These are phyloP conservation scores for Dicyrtomina minuta DNA, from an alignment of 2,888 invertebrate species.

Conservation along the genomic window DNA sequence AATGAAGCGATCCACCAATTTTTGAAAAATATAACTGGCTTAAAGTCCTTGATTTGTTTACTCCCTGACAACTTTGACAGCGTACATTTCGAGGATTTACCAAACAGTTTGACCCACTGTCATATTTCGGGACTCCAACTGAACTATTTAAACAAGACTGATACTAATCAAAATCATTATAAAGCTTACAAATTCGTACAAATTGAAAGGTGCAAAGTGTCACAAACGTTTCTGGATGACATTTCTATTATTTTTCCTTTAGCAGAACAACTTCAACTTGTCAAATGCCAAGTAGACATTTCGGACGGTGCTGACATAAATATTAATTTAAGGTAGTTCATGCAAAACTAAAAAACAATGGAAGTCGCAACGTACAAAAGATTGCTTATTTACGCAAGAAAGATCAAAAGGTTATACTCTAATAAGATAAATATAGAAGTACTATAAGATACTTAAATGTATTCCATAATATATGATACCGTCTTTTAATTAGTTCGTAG, in stretches of 20 bases:
- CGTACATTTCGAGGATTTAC: not conserved
- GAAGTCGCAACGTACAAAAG: too few species aligned
- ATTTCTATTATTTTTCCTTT: not conserved
- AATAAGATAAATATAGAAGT: too few species aligned
- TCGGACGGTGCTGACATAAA: conserved; percentile 4
- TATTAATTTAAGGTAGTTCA: not conserved
- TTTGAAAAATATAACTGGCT: not conserved
- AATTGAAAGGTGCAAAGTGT: conserved; percentile 10
- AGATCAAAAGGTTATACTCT: too few species aligned
- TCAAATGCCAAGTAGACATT: not conserved
- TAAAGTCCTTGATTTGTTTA: not conserved
- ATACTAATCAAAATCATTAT: too few species aligned
- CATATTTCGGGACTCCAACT: conserved; percentile 18
- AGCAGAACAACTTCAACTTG: not conserved
- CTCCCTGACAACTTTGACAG: conserved; percentile 16
- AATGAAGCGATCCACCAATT: not conserved
- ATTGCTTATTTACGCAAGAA: too few species aligned
- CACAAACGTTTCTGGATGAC: conserved; percentile 5
- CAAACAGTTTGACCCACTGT: not conserved
- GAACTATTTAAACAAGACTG: not conserved
- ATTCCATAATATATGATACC: too few species aligned
- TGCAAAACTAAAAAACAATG: too few species aligned
- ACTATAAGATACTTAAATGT: too few species aligned
- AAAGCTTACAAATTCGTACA: conserved; percentile 3
- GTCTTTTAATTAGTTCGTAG: too few species aligned